Base-by-base conservation (phyloP, 2,113 vertebrate genomes). In the Cygnus atratus region DNA sequence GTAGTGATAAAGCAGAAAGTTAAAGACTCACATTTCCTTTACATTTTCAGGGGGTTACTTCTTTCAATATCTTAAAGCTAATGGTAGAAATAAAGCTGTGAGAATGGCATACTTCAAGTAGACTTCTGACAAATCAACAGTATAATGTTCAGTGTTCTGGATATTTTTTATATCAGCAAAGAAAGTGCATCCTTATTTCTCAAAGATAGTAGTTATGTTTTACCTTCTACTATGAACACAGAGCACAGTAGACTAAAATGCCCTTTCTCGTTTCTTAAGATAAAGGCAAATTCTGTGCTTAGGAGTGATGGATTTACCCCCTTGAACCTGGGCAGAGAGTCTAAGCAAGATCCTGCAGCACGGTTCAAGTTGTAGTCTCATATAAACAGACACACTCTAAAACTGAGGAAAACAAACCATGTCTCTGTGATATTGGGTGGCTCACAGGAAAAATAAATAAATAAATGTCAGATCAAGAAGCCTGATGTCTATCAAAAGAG, bases 341-440 rank as follows among this genome's bases (percentile, higher is more conserved):
- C 28, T 43, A 35, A n/a, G 13, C 37, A 52, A 33, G 39, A 65
- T 29, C 84, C 37, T 85, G 41, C 59, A 86, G 73, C 20, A 11
- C 83, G 87, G 92, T 33, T 90, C 19, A 86, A 78, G 73, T 67
- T 84, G 72, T 78, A 88, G 73, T 75, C 48, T 95, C 84, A 73
- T 48, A 44, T 52, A 81, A 81, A 80, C 50, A 90, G 55, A 67
- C 41, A 70, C 26, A 39, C 48, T 52, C 57, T 61, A 46, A 88
- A 92, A 68, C 31, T 59, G 62, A 83, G 63, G 66, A 58, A 95
- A 88, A 81, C 52, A 88, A 88, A 44, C 59, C 16, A 22, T 28
- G 74, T 61, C 82, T 86, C 78, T 71, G 61, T 52, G 88, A 61
- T 63, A 26, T 54, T 93, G 85, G 79, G 79, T 92, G 65, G 39